Percentiles rank a stretch among this genome's conserved stretches.
Conservation (phyloP, 2,888 invertebrate genomes). For the Melangyna quadrimaculata region DNA sequence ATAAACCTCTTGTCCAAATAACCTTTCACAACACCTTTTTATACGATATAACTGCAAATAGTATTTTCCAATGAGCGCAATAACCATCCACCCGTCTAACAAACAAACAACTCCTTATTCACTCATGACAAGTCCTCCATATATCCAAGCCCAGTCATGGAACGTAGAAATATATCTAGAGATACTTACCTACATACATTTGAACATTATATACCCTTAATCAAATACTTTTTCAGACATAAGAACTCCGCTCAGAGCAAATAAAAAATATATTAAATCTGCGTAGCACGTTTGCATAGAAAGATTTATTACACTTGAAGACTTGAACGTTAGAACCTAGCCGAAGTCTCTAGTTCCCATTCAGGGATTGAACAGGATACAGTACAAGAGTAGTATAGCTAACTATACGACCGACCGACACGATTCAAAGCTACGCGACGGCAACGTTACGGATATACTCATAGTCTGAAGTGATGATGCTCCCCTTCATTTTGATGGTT, state of each 20-base stretch:
- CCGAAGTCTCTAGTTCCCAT: constrained; percentile 9
- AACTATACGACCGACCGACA: neutral
- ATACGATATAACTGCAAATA: constrained; percentile 13
- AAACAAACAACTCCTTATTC: constrained; percentile 14
- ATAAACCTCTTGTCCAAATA: constrained; percentile 21
- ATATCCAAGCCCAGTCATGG: neutral
- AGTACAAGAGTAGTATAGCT: neutral
- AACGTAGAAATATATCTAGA: neutral
- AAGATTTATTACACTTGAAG: constrained; percentile 69
- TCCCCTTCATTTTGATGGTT: constrained; percentile 15
- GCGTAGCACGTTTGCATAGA: constrained; percentile 63
- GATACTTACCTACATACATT: neutral
- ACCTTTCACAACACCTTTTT: constrained; percentile 10
- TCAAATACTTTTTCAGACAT: constrained; percentile 57
- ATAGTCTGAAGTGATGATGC: constrained; percentile 11
- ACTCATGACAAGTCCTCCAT: neutral
- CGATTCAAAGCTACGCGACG: neutral
- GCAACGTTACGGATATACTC: too few species aligned
- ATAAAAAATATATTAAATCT: constrained; percentile 70
- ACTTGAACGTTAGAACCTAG: constrained; percentile 36
- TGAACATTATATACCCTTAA: constrained; percentile 25
- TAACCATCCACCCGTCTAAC: constrained; percentile 22
- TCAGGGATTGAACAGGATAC: constrained; percentile 2
- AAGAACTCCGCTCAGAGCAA: constrained; percentile 41
- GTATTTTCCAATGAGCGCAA: constrained; percentile 19